Evolutionary conservation across 2,888 invertebrate genomes (phyloP).

Genomic region (Eutolmus rufibarbis): DNA sequence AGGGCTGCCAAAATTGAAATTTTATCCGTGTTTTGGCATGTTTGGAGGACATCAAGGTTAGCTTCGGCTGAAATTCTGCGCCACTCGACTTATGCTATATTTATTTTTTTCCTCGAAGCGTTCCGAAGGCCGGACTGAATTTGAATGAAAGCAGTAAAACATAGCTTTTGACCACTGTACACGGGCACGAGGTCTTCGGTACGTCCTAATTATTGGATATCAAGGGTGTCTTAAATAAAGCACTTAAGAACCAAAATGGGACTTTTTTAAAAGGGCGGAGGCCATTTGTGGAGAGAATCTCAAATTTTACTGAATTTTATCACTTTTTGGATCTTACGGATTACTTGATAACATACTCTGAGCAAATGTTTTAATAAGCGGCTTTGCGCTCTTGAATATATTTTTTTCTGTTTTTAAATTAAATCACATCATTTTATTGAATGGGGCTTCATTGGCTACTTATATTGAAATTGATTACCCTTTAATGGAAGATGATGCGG

Average conservation of each 20-base stretch:
- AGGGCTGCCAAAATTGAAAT: conserved; percentile 7
- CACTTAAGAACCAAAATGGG: neutral
- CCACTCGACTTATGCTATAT: neutral
- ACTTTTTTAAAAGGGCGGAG: neutral
- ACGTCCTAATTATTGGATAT: neutral
- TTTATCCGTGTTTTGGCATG: conserved; percentile 31
- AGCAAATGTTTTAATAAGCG: neutral
- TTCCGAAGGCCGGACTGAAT: neutral
- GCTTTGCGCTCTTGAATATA: neutral
- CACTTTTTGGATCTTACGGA: neutral
- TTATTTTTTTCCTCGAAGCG: neutral
- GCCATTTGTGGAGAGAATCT: neutral
- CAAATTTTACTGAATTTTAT: neutral
- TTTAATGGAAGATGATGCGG: neutral
- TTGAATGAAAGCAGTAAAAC: conserved; percentile 22
- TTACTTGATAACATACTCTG: neutral
- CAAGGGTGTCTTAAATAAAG: neutral
- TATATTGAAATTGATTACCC: neutral
- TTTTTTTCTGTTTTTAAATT: neutral
- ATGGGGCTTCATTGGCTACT: neutral
- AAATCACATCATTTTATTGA: neutral
- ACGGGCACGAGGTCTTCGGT: neutral
- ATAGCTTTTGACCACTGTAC: conserved; percentile 16
- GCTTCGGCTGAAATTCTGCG: neutral
- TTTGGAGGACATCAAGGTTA: conserved; percentile 8